Base-by-base conservation (phyloP, 2,888 invertebrate genomes). In the Pachymerium ferrugineum region DNA sequence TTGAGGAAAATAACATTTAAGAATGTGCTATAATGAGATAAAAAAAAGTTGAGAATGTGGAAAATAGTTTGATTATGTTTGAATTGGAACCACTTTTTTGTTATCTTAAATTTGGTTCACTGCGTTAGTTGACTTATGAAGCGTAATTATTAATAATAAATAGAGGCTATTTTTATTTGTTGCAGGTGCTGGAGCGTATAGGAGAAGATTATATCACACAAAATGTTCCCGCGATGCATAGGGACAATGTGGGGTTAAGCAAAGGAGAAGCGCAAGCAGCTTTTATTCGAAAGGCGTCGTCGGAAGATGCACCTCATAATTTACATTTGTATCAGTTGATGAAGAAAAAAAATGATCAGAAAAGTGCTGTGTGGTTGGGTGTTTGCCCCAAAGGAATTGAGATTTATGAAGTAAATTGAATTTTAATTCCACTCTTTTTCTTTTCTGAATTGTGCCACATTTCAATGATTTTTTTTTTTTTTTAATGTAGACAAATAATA, bases 371-470 rank as follows among this genome's bases (percentile, higher is more conserved):
- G 19, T 90, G 94, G 87, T 87, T 97, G 77, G 93, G 94, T 73
- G 92, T 97, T 75, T 94, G 95, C 80, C 93, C 96, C 69, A 90
- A 90, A 80, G 97, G 97, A 73, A 89, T 97, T 75, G 91, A 93
- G 83, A 91, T 97, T 77, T 89, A 93, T 81, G 88, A 88, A 84
- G 87, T 86, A 78, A 25, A 28, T 62, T 12, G 16, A 38, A 38
- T 31, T 69, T 19, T 38, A 38, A 38, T 38, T 71, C n/a, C 28
- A 8, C 10, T 69, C 5, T 69, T 19, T 35, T 35, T 14, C 38
- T 35, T 12, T 12, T 35, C 38, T 12, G 14, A 62, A 25, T 62
- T 29, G 47, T 14, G 6, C 12, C 12, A 71, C 25, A 31, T 71
- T 73, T 35, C 22, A 35, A 1, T 14, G 22, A 38, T 38, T 72